phyloP scores from a whole-genome alignment of 2,888 invertebrate genomes.

The Dicycla oo region DNA sequence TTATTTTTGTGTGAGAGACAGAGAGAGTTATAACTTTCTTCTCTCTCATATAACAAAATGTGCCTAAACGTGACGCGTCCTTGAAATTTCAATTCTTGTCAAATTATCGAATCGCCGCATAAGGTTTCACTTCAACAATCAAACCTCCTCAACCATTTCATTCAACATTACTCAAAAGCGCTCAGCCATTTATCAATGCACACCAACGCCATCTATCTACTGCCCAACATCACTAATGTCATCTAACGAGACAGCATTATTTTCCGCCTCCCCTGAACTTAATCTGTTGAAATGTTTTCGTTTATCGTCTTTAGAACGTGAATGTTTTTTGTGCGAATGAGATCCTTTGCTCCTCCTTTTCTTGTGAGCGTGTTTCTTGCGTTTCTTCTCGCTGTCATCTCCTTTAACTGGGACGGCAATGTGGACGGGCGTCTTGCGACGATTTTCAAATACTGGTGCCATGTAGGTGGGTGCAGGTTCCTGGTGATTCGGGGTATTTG shows the following conservation, averaged over 20 bases:
- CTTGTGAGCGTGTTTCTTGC: constrained; percentile 77
- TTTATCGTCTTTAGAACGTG: constrained; percentile 73
- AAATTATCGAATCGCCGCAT: too few species aligned
- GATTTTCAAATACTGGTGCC: constrained; percentile 82
- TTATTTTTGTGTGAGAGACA: too few species aligned
- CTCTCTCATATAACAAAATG: too few species aligned
- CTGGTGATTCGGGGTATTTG: constrained; percentile 46
- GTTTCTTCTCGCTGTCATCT: constrained; percentile 72
- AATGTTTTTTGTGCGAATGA: constrained; percentile 76
- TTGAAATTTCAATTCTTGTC: too few species aligned
- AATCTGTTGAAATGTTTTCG: constrained; percentile 73
- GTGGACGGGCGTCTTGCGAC: constrained; percentile 64
- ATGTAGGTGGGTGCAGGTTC: constrained; percentile 81
- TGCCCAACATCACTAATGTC: constrained; percentile 71
- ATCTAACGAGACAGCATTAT: constrained; percentile 77
- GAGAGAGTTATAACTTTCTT: too few species aligned
- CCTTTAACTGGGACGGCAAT: constrained; percentile 52
- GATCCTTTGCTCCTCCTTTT: constrained; percentile 63
- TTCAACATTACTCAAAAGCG: constrained; percentile 25
- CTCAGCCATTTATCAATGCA: constrained; percentile 60
- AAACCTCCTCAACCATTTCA: background rate
- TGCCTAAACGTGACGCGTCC: too few species aligned
- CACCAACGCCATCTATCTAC: constrained; percentile 2
- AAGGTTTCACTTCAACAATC: too few species aligned
- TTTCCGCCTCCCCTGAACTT: constrained; percentile 76